Percentiles rank a stretch among this genome's conserved stretches.
These are phyloP conservation scores for Brachyalestes nurse DNA, from an alignment of 2,797 vertebrate species.

Conservation along the genomic window DNA sequence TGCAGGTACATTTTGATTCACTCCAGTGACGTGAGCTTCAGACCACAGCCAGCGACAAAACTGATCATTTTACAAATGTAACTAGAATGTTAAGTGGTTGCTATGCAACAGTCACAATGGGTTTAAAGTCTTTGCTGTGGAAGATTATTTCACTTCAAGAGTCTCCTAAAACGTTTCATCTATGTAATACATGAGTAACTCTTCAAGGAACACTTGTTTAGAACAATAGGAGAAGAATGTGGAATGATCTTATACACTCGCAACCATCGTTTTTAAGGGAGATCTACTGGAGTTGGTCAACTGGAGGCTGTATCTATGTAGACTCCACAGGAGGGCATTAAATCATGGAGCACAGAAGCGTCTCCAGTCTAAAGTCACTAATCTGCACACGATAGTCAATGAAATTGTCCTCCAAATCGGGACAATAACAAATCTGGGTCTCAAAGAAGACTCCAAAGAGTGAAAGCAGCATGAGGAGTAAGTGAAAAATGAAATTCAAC, in stretches of 20 bases:
- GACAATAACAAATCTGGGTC: background rate
- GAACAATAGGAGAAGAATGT: background rate
- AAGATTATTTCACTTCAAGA: slow-evolving; percentile 19
- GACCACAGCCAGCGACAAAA: slow-evolving; percentile 81
- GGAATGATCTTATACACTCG: background rate
- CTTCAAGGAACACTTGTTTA: slow-evolving; percentile 31
- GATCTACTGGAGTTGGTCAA: background rate
- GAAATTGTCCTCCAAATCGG: background rate
- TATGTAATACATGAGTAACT: slow-evolving; percentile 14
- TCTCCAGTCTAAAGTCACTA: background rate
- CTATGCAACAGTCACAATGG: slow-evolving; percentile 68
- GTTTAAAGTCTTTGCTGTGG: slow-evolving; percentile 42
- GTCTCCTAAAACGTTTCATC: slow-evolving; percentile 8
- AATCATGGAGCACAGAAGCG: background rate
- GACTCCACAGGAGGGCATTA: background rate
- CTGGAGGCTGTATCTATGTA: background rate
- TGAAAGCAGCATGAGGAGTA: background rate
- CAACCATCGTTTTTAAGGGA: background rate
- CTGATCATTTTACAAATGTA: slow-evolving; percentile 75
- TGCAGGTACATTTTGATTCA: slow-evolving; percentile 79
- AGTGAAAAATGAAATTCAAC: background rate
- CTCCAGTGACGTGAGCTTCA: slow-evolving; percentile 77
- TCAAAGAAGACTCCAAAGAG: background rate
- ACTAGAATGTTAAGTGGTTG: slow-evolving; percentile 74
- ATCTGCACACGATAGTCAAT: background rate